Percentiles rank a stretch among this genome's conserved stretches.
Evolutionary conservation across 1,140 invertebrate species (phyloP).

Genomic region (Tribolium madens): DNA sequence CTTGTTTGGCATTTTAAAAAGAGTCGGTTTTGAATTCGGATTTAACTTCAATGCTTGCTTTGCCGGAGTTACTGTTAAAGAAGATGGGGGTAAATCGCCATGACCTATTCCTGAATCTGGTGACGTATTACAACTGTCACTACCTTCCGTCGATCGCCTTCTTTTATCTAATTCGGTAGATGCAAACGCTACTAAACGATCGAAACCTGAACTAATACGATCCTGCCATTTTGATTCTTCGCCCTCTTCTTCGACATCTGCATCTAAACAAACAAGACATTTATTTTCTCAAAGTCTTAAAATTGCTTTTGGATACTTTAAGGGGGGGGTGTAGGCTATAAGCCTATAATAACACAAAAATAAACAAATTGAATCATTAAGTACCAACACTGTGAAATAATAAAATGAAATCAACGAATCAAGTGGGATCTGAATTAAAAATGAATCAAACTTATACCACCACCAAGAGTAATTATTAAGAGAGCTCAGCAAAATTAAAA

Average conservation of each 20-base stretch:
- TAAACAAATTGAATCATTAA: slow-evolving; percentile 28
- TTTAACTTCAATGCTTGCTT: slow-evolving; percentile 62
- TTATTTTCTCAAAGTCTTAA: not conserved
- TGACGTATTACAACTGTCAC: slow-evolving; percentile 78
- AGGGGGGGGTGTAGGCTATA: not conserved
- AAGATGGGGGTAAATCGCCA: slow-evolving; percentile 69
- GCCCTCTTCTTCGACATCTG: slow-evolving; percentile 71
- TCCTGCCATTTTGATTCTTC: slow-evolving; percentile 84
- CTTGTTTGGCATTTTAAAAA: slow-evolving; percentile 65
- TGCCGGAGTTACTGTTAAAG: slow-evolving; percentile 69
- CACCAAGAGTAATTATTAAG: slow-evolving; percentile 55
- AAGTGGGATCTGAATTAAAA: slow-evolving; percentile 42
- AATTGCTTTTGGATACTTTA: not conserved
- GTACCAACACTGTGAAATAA: slow-evolving; percentile 40
- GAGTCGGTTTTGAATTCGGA: slow-evolving; percentile 61
- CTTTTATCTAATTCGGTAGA: slow-evolving; percentile 87
- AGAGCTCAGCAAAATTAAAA: slow-evolving; percentile 56
- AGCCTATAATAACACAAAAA: slow-evolving; percentile 32
- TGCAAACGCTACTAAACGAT: slow-evolving; percentile 87
- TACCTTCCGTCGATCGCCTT: slow-evolving; percentile 80
- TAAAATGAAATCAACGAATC: slow-evolving; percentile 11
- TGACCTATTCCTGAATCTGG: slow-evolving; percentile 84
- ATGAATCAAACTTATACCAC: slow-evolving; percentile 47
- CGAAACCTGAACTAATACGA: slow-evolving; percentile 87
- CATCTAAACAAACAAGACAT: slow-evolving; percentile 58